phyloP scores from a whole-genome alignment of 2,797 vertebrate genomes.

The Gallinago nigripennis region DNA sequence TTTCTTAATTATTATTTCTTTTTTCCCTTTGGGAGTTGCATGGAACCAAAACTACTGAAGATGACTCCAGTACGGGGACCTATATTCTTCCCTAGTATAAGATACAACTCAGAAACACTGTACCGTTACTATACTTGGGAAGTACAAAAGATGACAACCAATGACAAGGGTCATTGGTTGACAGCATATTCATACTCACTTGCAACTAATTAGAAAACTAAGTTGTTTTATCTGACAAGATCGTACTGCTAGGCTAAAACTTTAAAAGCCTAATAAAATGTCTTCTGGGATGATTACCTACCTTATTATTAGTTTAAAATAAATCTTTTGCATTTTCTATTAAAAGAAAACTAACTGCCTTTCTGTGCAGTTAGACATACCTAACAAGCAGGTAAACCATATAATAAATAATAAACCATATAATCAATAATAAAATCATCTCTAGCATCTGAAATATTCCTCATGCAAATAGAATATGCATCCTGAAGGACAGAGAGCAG shows the following conservation, averaged over 20 bases:
- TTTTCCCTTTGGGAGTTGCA: neutral
- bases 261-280: conserved; percentile 33
- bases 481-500: neutral
- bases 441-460: neutral
- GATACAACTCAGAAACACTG: neutral
- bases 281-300: neutral
- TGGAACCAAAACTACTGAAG: neutral
- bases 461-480: neutral
- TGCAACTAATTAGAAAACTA: neutral
- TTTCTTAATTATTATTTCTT: neutral
- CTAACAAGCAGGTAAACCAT: conserved; percentile 3
- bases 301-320: conserved; percentile 13
- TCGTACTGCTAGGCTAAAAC: conserved; percentile 14
- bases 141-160: neutral
- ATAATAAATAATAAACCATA: no score
- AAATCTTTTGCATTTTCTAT: neutral
- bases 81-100: neutral
- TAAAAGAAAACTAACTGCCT: neutral
- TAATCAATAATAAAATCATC: neutral
- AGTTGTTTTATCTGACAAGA: neutral
- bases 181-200: neutral
- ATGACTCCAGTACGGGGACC: neutral
- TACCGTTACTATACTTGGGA: neutral
- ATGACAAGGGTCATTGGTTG: neutral
- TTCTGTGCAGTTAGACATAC: neutral